Base-by-base conservation (phyloP, 1,140 invertebrate species). In the Drosophila trapezifrons region DNA sequence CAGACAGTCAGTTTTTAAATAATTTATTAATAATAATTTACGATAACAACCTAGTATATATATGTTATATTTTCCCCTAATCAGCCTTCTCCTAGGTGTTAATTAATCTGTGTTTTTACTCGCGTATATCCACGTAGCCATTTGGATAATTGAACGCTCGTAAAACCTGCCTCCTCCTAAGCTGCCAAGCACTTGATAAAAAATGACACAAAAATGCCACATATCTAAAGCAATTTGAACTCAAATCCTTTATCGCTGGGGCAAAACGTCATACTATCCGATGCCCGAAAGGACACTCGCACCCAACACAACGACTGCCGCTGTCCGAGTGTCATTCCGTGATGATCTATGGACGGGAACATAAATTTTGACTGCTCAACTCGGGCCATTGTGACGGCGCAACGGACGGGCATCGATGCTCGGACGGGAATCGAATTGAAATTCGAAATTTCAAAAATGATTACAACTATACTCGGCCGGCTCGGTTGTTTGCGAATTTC, bases 351-450 rank as follows among this genome's bases (percentile, higher is more conserved):
- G 79, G 57, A 70, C 38, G 55, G 54, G 29, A 70, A 57, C 83
- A 86, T 86, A 86, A 86, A 86, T 86, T 86, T 86, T 89, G 71
- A 87, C 57, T 78, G 82, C 82, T 77, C 51, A 64, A 60, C 65
- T 79, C 43, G 51, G 55, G 52, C 63, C 27, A 35, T 38, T 38
- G 46, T 70, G 49, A 32, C 12, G 40, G 64, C 42, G 2, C 17
- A 29, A 29, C 15, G 42, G n/a, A 25, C 25, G 43, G 38, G 32
- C 69, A 75, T 84, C 72, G 60, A 80, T 70, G 75, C 63, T 54
- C 37, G 65, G 54, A 78, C 78, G 72, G 64, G 75, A 87, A 87
- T 87, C 65, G 83, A 87, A 87, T 82, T 80, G 75, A 80, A 86
- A 76, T 81, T 73, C 46, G 56, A 69, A 60, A 77, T 72, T 72